These are phyloP conservation scores for Scyliorhinus canicula DNA, from an alignment of 2,797 vertebrate species.

Conservation along the genomic window DNA sequence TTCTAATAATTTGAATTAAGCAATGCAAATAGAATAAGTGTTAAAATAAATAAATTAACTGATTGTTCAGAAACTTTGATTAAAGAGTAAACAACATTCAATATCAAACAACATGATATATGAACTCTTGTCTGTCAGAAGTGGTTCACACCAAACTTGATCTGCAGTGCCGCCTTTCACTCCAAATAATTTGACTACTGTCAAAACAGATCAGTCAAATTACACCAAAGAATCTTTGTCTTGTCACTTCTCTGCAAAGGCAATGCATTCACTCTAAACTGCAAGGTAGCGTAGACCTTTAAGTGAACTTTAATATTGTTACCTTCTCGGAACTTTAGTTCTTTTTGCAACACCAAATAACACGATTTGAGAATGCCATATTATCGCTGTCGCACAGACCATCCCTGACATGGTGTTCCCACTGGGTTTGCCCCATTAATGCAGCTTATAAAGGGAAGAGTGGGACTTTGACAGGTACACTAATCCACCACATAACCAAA, in stretches of 20 bases:
- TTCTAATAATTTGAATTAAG: background rate
- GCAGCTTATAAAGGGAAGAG: background rate
- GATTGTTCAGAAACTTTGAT: background rate
- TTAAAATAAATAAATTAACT: background rate
- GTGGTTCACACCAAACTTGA: slow-evolving; percentile 74
- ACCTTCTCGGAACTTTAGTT: background rate
- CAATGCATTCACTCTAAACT: slow-evolving; percentile 92
- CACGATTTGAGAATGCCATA: background rate
- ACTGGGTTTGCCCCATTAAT: background rate
- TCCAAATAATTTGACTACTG: slow-evolving; percentile 99
- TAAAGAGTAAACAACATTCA: slow-evolving; percentile 36
- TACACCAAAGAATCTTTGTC: slow-evolving; percentile 83
- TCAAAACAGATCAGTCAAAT: slow-evolving; percentile 99
- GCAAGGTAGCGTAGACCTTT: slow-evolving; percentile 52
- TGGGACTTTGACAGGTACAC: background rate
- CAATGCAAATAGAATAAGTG: background rate
- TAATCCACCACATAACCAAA: background rate
- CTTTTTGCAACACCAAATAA: background rate
- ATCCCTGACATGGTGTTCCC: background rate
- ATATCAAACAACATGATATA: slow-evolving; percentile 61
- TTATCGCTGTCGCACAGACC: background rate
- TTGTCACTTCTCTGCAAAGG: slow-evolving; percentile 77
- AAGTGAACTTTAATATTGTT: background rate
- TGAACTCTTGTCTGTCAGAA: slow-evolving; percentile 70
- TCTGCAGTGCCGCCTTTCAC: slow-evolving; percentile 94